Base-by-base conservation (phyloP, 2,888 invertebrate genomes). In the Aelia acuminata region DNA sequence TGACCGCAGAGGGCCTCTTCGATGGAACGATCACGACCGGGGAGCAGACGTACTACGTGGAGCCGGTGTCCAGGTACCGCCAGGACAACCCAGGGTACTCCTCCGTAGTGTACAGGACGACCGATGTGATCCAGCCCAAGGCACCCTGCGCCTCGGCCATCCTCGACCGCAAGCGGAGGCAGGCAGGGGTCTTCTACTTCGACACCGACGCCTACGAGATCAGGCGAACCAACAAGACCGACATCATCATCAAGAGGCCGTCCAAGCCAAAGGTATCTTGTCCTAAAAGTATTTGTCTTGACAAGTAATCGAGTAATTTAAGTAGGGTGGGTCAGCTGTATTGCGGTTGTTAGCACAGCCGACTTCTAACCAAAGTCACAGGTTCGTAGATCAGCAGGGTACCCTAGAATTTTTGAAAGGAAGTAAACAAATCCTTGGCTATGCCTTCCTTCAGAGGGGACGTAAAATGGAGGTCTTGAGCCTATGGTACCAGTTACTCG, bases 1-100 rank as follows among this genome's bases (percentile, higher is more conserved):
- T 98, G 91, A 97, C 97, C 89, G 94, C 94, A 89, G 96, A 97
- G 89, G 98, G 98, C 89, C 94, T 97, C 89, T 97, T 98, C 92
- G 98, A 98, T 92, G 98, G 98, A 88, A 96, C 96, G 88, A 96
- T 98, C 91, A 94, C 95, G 92, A 96, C 97, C 87, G 93, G 94
- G 89, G 93, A 94, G 87, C 96, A 96, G 91, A 96, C 97, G 91
- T 97, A 95, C 93, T 97, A 97, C 92, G 94, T 98, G 91, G 98
- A 98, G 92, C 96, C 96, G 13, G 93, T 96, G 89, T 94, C 94
- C 91, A 94, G 96, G 91, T 96, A 96, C 92, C 90, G 93, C 89
- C 80, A 43, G 39, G 89, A 90, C 50, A 93, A 48, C 92, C 93
- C 90, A 93, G 88, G 92, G 92, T 94, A 96, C 93, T 97, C 97